These are phyloP conservation scores for Calliopsis andreniformis DNA, from an alignment of 1,140 invertebrate species.

Conservation along the genomic window DNA sequence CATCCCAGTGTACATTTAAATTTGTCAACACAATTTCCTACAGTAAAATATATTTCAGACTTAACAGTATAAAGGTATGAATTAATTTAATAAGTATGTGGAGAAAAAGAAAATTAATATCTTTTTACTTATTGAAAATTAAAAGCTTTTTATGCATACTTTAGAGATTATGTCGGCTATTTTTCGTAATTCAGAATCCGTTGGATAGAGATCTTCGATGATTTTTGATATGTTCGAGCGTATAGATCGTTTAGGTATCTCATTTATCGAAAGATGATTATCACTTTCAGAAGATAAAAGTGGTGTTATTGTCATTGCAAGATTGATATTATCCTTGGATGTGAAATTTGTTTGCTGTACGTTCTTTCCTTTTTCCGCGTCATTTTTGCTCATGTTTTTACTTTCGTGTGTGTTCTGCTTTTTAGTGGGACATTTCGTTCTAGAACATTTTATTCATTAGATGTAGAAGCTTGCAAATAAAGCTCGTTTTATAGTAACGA, in stretches of 20 bases:
- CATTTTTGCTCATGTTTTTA: neutral
- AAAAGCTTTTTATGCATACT: conserved; percentile 59
- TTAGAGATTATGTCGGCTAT: conserved; percentile 83
- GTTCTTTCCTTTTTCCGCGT: neutral
- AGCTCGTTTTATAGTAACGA: too few relatives aligned
- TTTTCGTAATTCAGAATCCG: conserved; percentile 80
- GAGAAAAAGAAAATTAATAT: too few relatives aligned
- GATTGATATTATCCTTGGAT: conserved; percentile 43
- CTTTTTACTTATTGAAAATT: too few relatives aligned
- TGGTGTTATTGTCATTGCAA: conserved; percentile 62
- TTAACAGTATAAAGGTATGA: neutral
- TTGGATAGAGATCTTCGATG: conserved; percentile 74
- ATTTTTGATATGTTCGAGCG: neutral
- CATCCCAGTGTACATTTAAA: conserved; percentile 86
- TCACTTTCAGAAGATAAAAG: conserved; percentile 50
- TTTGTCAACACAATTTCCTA: conserved; percentile 86
- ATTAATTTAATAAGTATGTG: too few relatives aligned
- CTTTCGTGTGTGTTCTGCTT: neutral
- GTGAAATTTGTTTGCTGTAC: neutral
- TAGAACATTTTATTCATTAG: too few relatives aligned
- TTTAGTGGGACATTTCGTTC: too few relatives aligned
- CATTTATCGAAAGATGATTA: neutral
- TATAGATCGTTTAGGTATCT: neutral
- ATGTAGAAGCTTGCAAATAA: too few relatives aligned
- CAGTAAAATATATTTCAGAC: neutral